These are phyloP conservation scores for Hypomesus transpacificus DNA, from an alignment of 2,113 vertebrate genomes.

Conservation along the genomic window DNA sequence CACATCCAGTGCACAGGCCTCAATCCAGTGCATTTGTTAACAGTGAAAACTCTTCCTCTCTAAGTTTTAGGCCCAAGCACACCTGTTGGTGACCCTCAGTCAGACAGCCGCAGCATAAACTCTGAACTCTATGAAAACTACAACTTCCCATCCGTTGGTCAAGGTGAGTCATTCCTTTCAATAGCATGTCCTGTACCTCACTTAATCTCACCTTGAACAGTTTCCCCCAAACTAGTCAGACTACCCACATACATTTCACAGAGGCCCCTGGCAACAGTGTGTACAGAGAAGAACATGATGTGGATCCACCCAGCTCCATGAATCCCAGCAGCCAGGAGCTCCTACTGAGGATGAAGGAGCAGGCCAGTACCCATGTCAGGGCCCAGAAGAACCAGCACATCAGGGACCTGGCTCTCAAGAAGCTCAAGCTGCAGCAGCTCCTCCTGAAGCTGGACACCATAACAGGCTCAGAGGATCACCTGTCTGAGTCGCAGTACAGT, in stretches of 20 bases:
- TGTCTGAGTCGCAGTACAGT: not conserved
- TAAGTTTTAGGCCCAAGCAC: not conserved
- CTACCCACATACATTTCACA: not conserved
- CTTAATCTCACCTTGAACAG: not conserved
- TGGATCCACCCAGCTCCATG: not conserved
- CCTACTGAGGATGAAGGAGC: not conserved
- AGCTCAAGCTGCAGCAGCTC: not conserved
- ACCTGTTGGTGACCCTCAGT: not conserved
- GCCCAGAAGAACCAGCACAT: slow-evolving; percentile 1
- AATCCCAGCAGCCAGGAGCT: not conserved
- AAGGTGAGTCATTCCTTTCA: not conserved
- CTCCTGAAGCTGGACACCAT: slow-evolving; percentile 6
- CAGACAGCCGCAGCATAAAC: not conserved
- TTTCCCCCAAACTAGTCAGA: not conserved
- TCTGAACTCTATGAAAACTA: not conserved
- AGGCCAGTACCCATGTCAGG: not conserved
- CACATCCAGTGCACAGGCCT: too few species aligned
- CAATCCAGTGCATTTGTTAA: not conserved
- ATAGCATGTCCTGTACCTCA: not conserved
- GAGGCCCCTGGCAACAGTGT: not conserved
- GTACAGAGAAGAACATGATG: not conserved
- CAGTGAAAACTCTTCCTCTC: not conserved
- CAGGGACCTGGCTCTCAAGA: slow-evolving; percentile 9
- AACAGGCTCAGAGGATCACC: not conserved
- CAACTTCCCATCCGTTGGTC: not conserved